These are phyloP conservation scores for Ariopsis seemanni DNA, from an alignment of 2,113 vertebrate genomes.

Conservation along the genomic window DNA sequence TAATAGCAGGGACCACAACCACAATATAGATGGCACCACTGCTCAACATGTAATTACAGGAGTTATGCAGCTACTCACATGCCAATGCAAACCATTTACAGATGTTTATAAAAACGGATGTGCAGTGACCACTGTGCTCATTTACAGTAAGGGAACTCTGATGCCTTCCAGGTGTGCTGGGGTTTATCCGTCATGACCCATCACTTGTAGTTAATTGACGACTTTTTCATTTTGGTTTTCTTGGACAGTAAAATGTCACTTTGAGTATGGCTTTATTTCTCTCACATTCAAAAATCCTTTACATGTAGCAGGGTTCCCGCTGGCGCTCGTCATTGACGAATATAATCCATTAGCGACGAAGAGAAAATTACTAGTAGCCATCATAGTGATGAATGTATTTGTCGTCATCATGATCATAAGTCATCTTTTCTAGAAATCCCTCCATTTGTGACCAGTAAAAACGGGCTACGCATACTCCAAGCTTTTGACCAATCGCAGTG, in stretches of 20 bases:
- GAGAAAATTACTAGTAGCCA: no score
- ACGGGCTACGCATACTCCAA: no score
- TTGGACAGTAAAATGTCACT: not conserved
- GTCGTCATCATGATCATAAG: no score
- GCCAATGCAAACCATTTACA: conserved; percentile 48
- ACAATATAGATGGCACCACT: conserved; percentile 35
- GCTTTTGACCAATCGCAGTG: no score
- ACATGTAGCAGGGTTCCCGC: no score
- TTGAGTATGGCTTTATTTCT: not conserved
- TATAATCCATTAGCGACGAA: no score
- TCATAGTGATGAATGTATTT: no score
- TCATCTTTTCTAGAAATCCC: no score
- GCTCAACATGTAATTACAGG: conserved; percentile 45
- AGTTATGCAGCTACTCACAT: conserved; percentile 33
- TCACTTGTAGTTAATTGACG: not conserved
- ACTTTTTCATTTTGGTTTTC: not conserved
- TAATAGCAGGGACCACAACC: conserved; percentile 36
- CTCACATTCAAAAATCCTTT: no score
- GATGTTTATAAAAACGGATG: conserved; percentile 57
- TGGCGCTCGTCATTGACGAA: no score
- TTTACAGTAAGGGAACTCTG: conserved; percentile 16
- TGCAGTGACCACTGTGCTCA: conserved; percentile 15
- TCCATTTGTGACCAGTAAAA: no score
- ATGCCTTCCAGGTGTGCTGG: not conserved
- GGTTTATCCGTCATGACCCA: not conserved